Conservation (phyloP, 2,113 vertebrate genomes). For the Dasyornis broadbenti region DNA sequence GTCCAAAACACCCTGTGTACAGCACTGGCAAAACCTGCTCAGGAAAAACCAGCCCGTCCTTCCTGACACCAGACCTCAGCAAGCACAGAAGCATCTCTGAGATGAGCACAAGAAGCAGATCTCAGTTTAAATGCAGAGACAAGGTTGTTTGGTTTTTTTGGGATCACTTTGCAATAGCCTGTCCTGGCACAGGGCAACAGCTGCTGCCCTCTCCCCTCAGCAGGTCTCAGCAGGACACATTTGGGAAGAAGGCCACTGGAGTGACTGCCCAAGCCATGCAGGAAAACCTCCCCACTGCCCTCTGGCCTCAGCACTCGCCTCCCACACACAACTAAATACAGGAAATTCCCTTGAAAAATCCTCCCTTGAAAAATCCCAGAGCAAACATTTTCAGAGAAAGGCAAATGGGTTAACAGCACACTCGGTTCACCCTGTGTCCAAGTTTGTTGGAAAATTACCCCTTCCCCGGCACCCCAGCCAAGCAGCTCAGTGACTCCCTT, state of each 20-base stretch:
- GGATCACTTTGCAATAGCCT: fast-evolving
- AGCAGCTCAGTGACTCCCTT: fast-evolving
- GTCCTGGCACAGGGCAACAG: background rate
- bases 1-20: fast-evolving
- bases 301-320: fast-evolving
- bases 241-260: fast-evolving
- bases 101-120: fast-evolving
- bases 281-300: background rate
- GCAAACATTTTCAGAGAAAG: background rate
- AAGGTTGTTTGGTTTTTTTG: background rate
- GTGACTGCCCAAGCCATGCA: fast-evolving
- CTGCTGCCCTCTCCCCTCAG: background rate
- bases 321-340: background rate
- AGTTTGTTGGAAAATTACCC: background rate
- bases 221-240: background rate
- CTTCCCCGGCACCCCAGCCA: background rate
- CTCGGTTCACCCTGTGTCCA: fast-evolving
- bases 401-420: fast-evolving
- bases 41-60: background rate
- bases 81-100: background rate
- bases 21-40: background rate
- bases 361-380: background rate
- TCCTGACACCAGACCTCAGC: background rate
- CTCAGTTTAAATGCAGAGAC: fast-evolving
- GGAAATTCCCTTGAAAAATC: slow-evolving; percentile 13